Evolutionary conservation across 2,888 invertebrate genomes (phyloP), one percentile per base, ranked within the genome.

Genomic region (Myopa tessellatipennis): DNA sequence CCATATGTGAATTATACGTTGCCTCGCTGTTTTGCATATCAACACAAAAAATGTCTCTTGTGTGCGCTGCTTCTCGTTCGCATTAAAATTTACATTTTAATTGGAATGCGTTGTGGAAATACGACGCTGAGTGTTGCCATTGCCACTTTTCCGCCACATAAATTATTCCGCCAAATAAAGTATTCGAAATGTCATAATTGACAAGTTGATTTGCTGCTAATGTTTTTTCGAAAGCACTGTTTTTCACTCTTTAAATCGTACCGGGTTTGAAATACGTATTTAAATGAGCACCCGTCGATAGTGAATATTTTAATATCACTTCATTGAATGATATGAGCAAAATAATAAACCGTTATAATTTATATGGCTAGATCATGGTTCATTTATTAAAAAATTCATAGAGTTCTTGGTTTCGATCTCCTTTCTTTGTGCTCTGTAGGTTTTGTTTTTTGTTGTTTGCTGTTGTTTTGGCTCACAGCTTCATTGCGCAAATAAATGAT

Each of bases 101-200:
- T 72, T 72, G 72, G 40, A 72, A 72, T 72, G 38, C 60, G 36
- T 60, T 61, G 38, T 38, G n/a, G 18, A 16, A 60, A 73, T 12
- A 36, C 55, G 16, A 60, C 36, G 55, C 40, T 26, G 71, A 76
- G 55, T 55, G 67, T 63, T 77, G 70, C 63, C 77, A 63, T 74
- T 58, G 65, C 26, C 74, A 86, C 85, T 86, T 85, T 86, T 86
- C 84, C 85, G 82, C 85, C 82, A 86, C 85, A 85, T 85, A 85
- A 85, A 85, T 84, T 84, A n/a, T 63, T 58, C 58, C 55, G 16
- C 60, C 12, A 65, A 45, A 45, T 45, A 45, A 45, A 45, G 7
- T 8, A 45, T 45, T 45, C 45, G 7, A 45, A 45, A 10, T 45
- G 45, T 45, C 45, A 55, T 65, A 70, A 71, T 71, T 38, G 38